Percentiles rank a stretch among this genome's conserved stretches.
Evolutionary conservation across 2,797 vertebrate genomes (phyloP).

Genomic region (Cryptoprocta ferox): DNA sequence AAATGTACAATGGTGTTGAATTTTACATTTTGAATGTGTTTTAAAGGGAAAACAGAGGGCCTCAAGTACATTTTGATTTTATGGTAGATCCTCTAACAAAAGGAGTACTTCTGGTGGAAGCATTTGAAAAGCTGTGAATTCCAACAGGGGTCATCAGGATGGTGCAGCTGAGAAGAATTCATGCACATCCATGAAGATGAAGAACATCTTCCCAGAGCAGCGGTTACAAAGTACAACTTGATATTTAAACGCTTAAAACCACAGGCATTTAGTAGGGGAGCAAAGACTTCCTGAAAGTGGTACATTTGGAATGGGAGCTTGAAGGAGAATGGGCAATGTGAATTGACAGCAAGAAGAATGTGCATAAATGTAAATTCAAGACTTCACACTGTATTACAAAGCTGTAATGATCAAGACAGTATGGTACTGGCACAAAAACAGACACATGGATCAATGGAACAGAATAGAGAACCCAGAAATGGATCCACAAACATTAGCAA

Average conservation of each 20-base stretch:
- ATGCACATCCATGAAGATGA: background rate
- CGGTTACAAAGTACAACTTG: background rate
- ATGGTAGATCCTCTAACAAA: background rate
- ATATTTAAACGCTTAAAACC: background rate
- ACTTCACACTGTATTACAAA: too few relatives aligned
- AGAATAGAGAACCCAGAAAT: too few relatives aligned
- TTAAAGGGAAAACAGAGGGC: slow-evolving; percentile 31
- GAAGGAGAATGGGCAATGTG: background rate
- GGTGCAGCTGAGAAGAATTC: background rate
- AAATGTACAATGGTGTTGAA: background rate
- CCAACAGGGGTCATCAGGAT: slow-evolving; percentile 10
- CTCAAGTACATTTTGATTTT: slow-evolving; percentile 25
- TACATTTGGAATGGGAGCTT: background rate
- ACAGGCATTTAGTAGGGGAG: background rate
- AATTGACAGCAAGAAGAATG: background rate
- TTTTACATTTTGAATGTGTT: slow-evolving; percentile 19
- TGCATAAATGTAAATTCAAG: background rate
- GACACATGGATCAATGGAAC: too few relatives aligned
- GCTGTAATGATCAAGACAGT: too few relatives aligned
- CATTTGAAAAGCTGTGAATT: background rate
- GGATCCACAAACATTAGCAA: too few relatives aligned
- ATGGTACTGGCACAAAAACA: too few relatives aligned
- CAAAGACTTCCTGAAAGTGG: background rate
- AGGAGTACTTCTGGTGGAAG: slow-evolving; percentile 10
- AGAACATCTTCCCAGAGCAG: background rate